These are phyloP conservation scores for Macrochelys suwanniensis DNA, from an alignment of 2,797 vertebrate species.

Conservation along the genomic window DNA sequence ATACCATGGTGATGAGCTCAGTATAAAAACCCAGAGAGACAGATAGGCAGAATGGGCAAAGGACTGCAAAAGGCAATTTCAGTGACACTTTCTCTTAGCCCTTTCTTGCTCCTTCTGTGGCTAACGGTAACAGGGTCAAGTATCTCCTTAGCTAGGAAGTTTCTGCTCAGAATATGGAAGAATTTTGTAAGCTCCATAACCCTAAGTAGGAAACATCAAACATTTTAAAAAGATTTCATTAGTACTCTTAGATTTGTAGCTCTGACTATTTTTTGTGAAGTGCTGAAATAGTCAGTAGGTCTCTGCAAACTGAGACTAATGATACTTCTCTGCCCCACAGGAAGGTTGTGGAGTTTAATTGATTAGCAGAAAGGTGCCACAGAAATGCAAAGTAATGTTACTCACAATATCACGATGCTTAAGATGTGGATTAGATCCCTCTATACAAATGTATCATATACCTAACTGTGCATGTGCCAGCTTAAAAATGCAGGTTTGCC, in stretches of 20 bases:
- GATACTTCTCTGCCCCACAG: not conserved
- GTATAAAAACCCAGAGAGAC: not conserved
- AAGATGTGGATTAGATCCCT: not conserved
- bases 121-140: not conserved
- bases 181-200: not conserved
- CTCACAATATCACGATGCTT: not conserved
- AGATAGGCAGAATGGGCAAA: not conserved
- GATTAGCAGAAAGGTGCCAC: slow-evolving; percentile 13
- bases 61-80: not conserved
- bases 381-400: slow-evolving; percentile 12
- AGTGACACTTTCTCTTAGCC: not conserved
- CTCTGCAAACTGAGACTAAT: slow-evolving; percentile 3
- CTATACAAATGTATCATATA: not conserved
- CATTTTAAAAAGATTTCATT: not conserved
- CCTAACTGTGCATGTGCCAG: not conserved
- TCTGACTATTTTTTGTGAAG: not conserved
- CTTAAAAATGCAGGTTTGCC: not conserved
- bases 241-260: not conserved
- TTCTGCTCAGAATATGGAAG: not conserved
- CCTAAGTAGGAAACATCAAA: not conserved
- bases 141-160: not conserved
- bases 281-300: not conserved
- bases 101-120: not conserved
- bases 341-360: slow-evolving; percentile 10
- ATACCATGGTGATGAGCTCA: not conserved